A percentile compares a stretch with the other conserved stretches of the same genome.
Evolutionary conservation across 1,140 invertebrate genomes (phyloP).

Genomic region (Sinonovacula constricta): DNA sequence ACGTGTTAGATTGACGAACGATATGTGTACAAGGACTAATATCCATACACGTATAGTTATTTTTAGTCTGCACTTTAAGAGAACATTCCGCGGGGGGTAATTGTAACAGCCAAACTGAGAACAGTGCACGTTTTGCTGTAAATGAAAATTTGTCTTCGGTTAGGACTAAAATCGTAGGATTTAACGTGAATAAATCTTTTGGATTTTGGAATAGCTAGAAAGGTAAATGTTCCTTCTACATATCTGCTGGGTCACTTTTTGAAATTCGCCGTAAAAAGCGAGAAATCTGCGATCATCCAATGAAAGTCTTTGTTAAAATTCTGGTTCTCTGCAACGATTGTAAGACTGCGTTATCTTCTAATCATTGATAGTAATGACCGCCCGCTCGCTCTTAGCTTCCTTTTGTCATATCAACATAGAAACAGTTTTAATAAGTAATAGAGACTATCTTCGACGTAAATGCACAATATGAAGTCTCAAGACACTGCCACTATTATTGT

Average conservation of each 20-base stretch:
- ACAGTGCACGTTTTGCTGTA: slow-evolving; percentile 47
- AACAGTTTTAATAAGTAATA: slow-evolving; percentile 1
- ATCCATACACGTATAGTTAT: background rate
- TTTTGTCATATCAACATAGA: background rate
- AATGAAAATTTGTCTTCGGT: slow-evolving; percentile 30
- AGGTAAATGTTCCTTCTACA: slow-evolving; percentile 24
- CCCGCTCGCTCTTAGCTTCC: too few relatives aligned
- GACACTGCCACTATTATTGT: background rate
- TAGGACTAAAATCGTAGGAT: slow-evolving; percentile 19
- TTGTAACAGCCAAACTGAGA: slow-evolving; percentile 24
- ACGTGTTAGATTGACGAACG: background rate
- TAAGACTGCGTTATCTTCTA: background rate
- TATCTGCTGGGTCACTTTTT: background rate
- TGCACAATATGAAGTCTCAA: background rate
- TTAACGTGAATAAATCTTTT: background rate
- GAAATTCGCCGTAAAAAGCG: background rate
- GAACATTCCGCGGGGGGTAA: slow-evolving; percentile 20
- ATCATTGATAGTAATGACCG: background rate
- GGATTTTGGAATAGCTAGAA: slow-evolving; percentile 27
- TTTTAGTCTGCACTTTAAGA: background rate
- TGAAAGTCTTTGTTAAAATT: slow-evolving; percentile 44
- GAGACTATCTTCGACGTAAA: background rate
- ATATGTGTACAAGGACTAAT: background rate
- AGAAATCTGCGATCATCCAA: slow-evolving; percentile 5
- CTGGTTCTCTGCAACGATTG: background rate